Evolutionary conservation across 2,113 vertebrate species (phyloP), one percentile per base, ranked within the genome.

Genomic region (Ciconia maguari): DNA sequence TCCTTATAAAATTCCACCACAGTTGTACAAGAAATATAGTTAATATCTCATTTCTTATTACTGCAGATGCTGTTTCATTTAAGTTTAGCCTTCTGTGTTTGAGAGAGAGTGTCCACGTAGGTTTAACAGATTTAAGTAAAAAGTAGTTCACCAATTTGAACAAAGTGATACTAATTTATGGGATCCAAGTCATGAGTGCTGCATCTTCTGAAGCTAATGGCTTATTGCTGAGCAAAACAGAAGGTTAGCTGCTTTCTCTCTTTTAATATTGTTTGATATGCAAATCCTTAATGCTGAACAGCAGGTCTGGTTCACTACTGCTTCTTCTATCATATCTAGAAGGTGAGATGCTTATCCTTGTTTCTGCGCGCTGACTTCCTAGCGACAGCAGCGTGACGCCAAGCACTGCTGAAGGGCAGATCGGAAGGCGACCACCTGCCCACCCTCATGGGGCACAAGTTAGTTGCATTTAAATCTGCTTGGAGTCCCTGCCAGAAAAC

Each of bases 81-180:
- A 52, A 82, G 30, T 54, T 85, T 83, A 87, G n/a, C 57, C 64
- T 83, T 95, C n/a, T 85, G 36, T 68, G 49, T 87, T 87, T 89
- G 71, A 83, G 36, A 65, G 20, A 36, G 54, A 83, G 7, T 4
- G 13, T 74, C 58, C 25, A 30, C 6, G 2, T 60, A 41, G 58
- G 7, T 64, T 83, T 64, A 75, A 60, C 30, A 57, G 57, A 60
- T 65, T 71, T 36, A 76, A 62, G 57, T 82, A 75, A 79, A 82
- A 90, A n/a, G 14, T 34, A 36, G 18, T 79, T 82, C 24, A 69
- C 21, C 52, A 52, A 57, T 79, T 76, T 83, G 58, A 91, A 66
- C 26, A 65, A 84, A 96, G 19, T n/a, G 36, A 46, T 76, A 36
- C 55, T 81, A 51, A 81, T 81, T 80, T 75, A 46, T 80, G 71